A percentile compares a stretch with the other conserved stretches of the same genome.
These are phyloP conservation scores for Campoletis sonorensis DNA, from an alignment of 1,140 invertebrate species.

Conservation along the genomic window DNA sequence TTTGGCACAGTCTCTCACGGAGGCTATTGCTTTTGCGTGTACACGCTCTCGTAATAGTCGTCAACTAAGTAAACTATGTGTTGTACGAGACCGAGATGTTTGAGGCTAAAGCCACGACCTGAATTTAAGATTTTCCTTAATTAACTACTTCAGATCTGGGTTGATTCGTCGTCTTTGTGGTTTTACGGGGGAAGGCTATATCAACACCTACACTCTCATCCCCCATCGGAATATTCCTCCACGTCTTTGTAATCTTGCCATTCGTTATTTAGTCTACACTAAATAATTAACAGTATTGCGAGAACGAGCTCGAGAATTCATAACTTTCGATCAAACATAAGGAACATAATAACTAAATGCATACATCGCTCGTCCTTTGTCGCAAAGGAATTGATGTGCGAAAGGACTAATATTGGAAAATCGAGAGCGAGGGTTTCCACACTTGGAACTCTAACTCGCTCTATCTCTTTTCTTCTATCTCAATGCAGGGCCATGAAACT, in stretches of 20 bases:
- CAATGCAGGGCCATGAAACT: slow-evolving; percentile 43
- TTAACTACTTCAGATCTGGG: slow-evolving; percentile 65
- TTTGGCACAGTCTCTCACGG: not conserved
- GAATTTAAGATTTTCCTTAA: slow-evolving; percentile 63
- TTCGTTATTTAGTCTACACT: slow-evolving; percentile 18
- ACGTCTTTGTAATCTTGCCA: not conserved
- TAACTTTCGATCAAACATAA: not conserved
- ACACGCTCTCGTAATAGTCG: slow-evolving; percentile 1
- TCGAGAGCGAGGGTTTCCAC: not conserved
- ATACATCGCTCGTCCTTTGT: not conserved
- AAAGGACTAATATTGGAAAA: not conserved
- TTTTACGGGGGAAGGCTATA: slow-evolving; percentile 26
- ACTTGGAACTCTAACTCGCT: not conserved
- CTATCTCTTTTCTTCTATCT: slow-evolving; percentile 2
- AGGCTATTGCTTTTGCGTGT: slow-evolving; percentile 5
- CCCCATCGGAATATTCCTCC: not conserved
- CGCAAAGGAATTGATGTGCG: not conserved
- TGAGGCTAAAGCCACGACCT: slow-evolving; percentile 56
- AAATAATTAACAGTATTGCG: slow-evolving; percentile 29
- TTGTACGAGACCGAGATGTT: slow-evolving; percentile 40
- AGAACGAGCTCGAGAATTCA: not conserved
- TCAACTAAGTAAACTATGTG: not conserved
- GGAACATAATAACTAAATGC: not conserved
- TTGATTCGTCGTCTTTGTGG: slow-evolving; percentile 56
- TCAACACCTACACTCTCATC: slow-evolving; percentile 51